These are phyloP conservation scores for Porites cylindrica DNA, from an alignment of 92 coral and sea anemone genomes.

Conservation along the genomic window DNA sequence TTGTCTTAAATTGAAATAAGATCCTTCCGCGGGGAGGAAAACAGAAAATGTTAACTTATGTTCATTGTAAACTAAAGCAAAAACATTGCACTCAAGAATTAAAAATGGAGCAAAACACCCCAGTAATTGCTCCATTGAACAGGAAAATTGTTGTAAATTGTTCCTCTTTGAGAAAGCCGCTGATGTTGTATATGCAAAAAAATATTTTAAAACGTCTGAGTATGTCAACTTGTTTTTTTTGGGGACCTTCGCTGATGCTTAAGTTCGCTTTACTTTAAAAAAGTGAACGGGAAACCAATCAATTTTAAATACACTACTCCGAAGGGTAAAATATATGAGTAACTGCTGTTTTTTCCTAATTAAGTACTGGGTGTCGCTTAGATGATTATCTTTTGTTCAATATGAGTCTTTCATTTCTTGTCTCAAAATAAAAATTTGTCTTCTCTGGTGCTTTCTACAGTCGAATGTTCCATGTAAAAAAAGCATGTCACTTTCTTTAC, in stretches of 20 bases:
- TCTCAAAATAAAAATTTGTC: neutral
- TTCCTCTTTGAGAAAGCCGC: conserved; percentile 20
- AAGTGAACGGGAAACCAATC: neutral
- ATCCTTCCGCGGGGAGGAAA: conserved; percentile 12
- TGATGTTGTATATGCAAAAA: neutral
- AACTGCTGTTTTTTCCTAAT: conserved; percentile 6
- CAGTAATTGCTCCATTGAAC: neutral
- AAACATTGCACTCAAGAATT: neutral
- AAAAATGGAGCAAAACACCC: neutral
- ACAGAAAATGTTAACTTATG: neutral
- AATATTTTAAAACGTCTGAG: neutral
- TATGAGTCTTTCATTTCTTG: neutral
- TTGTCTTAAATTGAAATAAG: neutral
- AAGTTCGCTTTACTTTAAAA: neutral
- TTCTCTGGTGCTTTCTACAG: neutral
- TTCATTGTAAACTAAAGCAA: conserved; percentile 8
- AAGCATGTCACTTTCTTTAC: neutral
- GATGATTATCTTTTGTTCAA: neutral
- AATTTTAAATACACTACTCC: neutral
- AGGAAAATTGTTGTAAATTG: neutral
- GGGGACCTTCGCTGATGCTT: neutral
- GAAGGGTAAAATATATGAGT: neutral
- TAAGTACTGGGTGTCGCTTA: neutral
- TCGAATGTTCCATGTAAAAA: neutral
- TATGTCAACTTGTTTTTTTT: neutral